Evolutionary conservation across 2,888 invertebrate genomes (phyloP).

Genomic region (Hofmannophila pseudospretella): DNA sequence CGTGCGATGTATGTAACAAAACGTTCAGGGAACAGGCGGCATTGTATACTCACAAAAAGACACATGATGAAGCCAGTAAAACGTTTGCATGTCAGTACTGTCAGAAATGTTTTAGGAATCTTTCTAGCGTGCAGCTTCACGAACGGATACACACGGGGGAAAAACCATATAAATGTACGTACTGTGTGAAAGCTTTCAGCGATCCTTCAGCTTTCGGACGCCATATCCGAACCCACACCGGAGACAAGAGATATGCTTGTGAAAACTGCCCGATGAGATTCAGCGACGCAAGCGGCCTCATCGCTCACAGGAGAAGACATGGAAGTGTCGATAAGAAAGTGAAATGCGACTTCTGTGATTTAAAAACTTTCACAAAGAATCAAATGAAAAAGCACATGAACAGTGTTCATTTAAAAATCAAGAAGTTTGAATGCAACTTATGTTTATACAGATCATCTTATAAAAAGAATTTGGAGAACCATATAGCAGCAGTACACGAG

Average conservation of each 20-base stretch:
- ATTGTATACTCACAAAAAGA: not conserved
- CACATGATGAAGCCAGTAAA: conserved; percentile 8
- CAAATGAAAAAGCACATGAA: not conserved
- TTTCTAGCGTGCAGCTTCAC: conserved; percentile 15
- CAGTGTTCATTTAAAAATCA: conserved; percentile 9
- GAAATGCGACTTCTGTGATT: conserved; percentile 24
- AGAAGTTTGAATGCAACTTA: conserved; percentile 15
- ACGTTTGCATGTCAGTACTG: conserved; percentile 23
- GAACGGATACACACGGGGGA: conserved; percentile 23
- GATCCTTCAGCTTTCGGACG: conserved; percentile 26
- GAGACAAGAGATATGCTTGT: conserved; percentile 28
- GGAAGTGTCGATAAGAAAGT: conserved; percentile 8
- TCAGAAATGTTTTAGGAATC: conserved; percentile 20
- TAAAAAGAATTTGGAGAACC: conserved; percentile 11
- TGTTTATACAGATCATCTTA: conserved; percentile 19
- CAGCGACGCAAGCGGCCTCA: conserved; percentile 24
- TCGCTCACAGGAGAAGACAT: conserved; percentile 23
- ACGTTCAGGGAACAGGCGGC: conserved; percentile 1
- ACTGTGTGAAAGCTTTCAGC: conserved; percentile 27
- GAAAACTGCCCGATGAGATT: conserved; percentile 24
- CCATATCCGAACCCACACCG: conserved; percentile 31
- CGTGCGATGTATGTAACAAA: conserved; percentile 4
- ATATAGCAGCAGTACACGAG: conserved; percentile 7
- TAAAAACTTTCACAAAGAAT: conserved; percentile 14
- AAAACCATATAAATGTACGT: conserved; percentile 24